Conservation (phyloP, 2,797 vertebrate species). For the Anguilla marmorata region DNA sequence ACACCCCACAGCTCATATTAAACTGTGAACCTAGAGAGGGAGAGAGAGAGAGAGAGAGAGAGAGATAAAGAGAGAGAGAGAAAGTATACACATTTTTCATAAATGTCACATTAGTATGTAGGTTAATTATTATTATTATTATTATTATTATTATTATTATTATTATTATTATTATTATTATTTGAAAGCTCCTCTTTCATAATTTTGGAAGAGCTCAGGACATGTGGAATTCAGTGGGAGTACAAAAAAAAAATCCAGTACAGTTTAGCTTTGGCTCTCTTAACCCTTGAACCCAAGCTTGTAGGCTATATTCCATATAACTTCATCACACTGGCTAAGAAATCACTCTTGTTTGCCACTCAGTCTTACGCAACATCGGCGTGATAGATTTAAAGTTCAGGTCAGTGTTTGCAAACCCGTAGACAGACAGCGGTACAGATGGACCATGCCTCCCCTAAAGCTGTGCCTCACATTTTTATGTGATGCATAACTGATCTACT, state of each 20-base stretch:
- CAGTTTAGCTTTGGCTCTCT: background rate
- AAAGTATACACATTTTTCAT: too few species aligned
- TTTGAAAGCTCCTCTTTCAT: too few species aligned
- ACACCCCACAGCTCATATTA: background rate
- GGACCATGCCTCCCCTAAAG: background rate
- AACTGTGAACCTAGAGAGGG: background rate
- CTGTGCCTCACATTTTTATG: background rate
- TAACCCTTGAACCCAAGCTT: background rate
- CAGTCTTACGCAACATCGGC: background rate
- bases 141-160: too few species aligned
- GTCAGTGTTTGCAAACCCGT: constrained; percentile 7
- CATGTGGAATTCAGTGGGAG: background rate
- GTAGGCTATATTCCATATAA: background rate
- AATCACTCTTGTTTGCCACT: background rate
- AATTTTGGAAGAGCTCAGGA: background rate
- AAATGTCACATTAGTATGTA: too few species aligned
- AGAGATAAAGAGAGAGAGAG: background rate
- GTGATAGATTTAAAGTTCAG: background rate
- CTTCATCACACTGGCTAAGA: background rate
- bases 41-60: background rate
- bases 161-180: too few species aligned
- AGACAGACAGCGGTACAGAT: background rate
- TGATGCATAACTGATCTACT: background rate
- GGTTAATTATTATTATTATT: too few species aligned
- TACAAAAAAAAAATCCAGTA: background rate